Percentiles rank a stretch among this genome's conserved stretches.
Evolutionary conservation across 2,113 vertebrate species (phyloP).

Genomic region (Pelodiscus sinensis): DNA sequence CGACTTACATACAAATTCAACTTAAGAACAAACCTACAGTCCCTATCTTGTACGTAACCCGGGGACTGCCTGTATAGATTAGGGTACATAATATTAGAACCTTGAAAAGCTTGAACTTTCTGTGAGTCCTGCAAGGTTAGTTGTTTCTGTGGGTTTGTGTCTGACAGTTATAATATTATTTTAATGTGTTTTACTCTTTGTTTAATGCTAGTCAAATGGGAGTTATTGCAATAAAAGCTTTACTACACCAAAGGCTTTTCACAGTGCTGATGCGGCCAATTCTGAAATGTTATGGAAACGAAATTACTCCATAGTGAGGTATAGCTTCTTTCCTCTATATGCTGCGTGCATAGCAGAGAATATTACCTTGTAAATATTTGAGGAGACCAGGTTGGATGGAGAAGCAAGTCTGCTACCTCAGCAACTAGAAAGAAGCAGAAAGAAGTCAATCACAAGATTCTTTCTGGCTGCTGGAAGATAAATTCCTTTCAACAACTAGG

Average conservation of each 20-base stretch:
- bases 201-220: slow-evolving; percentile 30
- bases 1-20: too few species aligned
- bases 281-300: slow-evolving; percentile 48
- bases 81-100: neutral
- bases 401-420: slow-evolving; percentile 22
- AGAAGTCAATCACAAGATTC: slow-evolving; percentile 17
- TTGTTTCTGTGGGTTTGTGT: neutral
- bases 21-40: too few species aligned
- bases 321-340: slow-evolving; percentile 23
- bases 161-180: slow-evolving; percentile 10
- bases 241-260: slow-evolving; percentile 47
- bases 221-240: slow-evolving; percentile 45
- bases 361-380: slow-evolving; percentile 62
- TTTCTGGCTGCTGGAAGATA: neutral
- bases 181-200: neutral
- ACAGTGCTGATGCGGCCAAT: slow-evolving; percentile 20
- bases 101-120: neutral
- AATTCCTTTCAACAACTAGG: neutral
- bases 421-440: slow-evolving; percentile 48
- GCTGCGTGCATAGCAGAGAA: slow-evolving; percentile 15
- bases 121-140: neutral
- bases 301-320: slow-evolving; percentile 2
- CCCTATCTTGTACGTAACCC: too few species aligned
- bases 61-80: neutral
- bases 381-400: slow-evolving; percentile 40